phyloP scores from a whole-genome alignment of 2,797 vertebrate species.

The Odontamblyopus lacepedii region DNA sequence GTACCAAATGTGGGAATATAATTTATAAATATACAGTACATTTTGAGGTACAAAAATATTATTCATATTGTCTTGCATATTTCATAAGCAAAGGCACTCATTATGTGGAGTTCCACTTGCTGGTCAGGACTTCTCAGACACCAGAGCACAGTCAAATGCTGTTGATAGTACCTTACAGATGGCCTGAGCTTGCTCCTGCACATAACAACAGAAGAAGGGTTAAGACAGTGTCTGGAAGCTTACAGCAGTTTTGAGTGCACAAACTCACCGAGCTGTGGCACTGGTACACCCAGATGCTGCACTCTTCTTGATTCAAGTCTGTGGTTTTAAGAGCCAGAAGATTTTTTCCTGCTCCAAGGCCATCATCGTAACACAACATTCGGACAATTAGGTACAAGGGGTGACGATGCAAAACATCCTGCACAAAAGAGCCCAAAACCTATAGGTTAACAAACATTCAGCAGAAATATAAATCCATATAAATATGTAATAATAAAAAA shows the following conservation, averaged over 20 bases:
- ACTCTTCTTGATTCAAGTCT: constrained; percentile 83
- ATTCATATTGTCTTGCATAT: not conserved
- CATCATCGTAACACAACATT: constrained; percentile 97
- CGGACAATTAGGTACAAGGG: constrained; percentile 92
- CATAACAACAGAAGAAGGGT: not conserved
- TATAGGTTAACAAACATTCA: no score
- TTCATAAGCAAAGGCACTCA: constrained; percentile 11
- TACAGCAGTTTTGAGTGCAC: not conserved
- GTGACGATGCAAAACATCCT: constrained; percentile 94
- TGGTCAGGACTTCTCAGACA: constrained; percentile 87
- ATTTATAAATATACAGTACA: constrained; percentile 50
- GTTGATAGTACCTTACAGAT: constrained; percentile 95
- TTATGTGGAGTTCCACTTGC: constrained; percentile 17
- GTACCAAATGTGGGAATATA: constrained; percentile 50
- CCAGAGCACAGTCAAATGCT: constrained; percentile 90
- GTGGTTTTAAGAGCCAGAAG: constrained; percentile 94
- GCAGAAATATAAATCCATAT: not conserved
- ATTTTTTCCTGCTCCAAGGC: constrained; percentile 91
- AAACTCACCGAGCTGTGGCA: constrained; percentile 90
- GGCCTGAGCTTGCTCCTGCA: constrained; percentile 94
- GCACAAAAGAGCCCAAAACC: constrained; percentile 7
- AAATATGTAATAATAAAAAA: not conserved
- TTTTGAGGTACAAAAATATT: constrained; percentile 1
- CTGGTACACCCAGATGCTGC: constrained; percentile 96
- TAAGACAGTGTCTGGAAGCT: not conserved